A percentile compares a stretch with the other conserved stretches of the same genome.
Conservation (phyloP, 2,888 invertebrate genomes). For the Pammene fasciana region DNA sequence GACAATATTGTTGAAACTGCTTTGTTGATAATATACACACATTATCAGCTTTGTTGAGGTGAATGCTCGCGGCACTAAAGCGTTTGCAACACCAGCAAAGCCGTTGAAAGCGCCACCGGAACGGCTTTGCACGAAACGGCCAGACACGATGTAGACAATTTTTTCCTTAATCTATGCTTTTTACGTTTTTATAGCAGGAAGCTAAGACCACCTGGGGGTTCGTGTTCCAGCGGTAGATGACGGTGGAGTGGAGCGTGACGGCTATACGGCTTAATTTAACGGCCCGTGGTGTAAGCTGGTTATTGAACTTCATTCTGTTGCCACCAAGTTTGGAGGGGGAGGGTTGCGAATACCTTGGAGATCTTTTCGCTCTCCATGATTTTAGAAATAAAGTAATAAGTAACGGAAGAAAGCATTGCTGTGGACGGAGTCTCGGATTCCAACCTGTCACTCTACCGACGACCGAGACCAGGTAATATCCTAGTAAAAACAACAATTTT, state of each 20-base stretch:
- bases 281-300: neutral
- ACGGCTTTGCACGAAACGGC: neutral
- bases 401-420: too few relatives aligned
- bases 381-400: too few relatives aligned
- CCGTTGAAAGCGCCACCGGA: conserved; percentile 13
- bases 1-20: too few relatives aligned
- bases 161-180: neutral
- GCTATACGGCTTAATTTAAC: neutral
- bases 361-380: too few relatives aligned
- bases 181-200: neutral
- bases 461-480: too few relatives aligned
- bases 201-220: conserved; percentile 1
- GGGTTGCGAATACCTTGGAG: too few relatives aligned
- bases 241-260: neutral
- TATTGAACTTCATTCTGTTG: neutral
- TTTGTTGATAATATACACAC: too few relatives aligned
- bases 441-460: too few relatives aligned
- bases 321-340: neutral
- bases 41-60: too few relatives aligned
- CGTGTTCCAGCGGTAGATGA: neutral
- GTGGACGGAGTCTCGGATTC: too few relatives aligned
- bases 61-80: neutral
- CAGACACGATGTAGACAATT: conserved; percentile 19
- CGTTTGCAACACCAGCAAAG: neutral
- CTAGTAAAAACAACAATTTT: too few relatives aligned